Evolutionary conservation across 2,113 vertebrate species (phyloP).

Genomic region (Oriolus oriolus): DNA sequence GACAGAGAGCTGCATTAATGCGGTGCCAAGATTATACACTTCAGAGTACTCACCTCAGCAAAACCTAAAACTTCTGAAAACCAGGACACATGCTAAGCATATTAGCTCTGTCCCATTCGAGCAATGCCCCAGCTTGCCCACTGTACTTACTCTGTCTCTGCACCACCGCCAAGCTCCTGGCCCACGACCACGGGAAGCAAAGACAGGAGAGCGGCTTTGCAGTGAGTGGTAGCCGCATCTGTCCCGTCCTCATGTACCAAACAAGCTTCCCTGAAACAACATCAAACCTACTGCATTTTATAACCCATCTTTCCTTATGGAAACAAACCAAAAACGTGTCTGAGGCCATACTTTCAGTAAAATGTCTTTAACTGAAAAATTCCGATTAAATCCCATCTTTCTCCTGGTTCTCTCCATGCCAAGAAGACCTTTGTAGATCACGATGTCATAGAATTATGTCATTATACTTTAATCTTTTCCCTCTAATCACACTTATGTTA

Average conservation of each 20-base stretch:
- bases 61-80: neutral
- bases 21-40: neutral
- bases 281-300: neutral
- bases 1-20: neutral
- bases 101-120: neutral
- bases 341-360: neutral
- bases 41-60: neutral
- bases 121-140: neutral
- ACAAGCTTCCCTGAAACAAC: neutral
- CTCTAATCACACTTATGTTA: neutral
- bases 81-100: neutral
- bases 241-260: neutral
- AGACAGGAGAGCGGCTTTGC: neutral
- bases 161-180: neutral
- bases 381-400: neutral
- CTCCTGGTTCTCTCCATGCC: neutral
- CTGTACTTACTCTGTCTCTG: neutral
- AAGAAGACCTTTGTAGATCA: neutral
- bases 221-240: neutral
- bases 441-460: neutral
- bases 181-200: neutral
- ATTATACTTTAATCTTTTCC: neutral
- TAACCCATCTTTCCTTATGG: neutral
- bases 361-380: neutral
- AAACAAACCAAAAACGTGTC: neutral